phyloP scores from a whole-genome alignment of 2,888 invertebrate genomes.

The Bellardia bayeri region DNA sequence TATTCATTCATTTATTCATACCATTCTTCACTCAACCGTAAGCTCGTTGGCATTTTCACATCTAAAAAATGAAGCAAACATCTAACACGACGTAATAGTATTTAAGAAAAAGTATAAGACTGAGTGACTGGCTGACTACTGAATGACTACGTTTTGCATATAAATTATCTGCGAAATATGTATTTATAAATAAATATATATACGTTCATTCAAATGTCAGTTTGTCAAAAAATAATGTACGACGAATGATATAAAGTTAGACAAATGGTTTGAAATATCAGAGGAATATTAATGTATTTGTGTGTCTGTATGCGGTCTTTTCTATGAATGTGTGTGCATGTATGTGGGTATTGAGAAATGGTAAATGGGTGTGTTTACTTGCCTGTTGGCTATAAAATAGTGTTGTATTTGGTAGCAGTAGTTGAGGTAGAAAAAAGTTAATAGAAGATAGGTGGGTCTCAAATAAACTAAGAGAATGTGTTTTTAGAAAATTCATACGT shows the following conservation, averaged over 20 bases:
- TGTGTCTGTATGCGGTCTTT: neutral
- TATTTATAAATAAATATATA: slow-evolving; percentile 62
- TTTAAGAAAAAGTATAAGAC: slow-evolving; percentile 13
- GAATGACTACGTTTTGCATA: slow-evolving; percentile 72
- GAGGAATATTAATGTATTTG: slow-evolving; percentile 32
- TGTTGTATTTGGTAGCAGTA: slow-evolving; percentile 2
- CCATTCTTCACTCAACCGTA: neutral
- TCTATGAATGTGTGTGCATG: neutral
- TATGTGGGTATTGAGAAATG: neutral
- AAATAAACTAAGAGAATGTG: slow-evolving; percentile 11
- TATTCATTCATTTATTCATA: slow-evolving; percentile 4
- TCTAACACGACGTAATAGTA: slow-evolving; percentile 26
- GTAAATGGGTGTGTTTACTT: slow-evolving; percentile 51
- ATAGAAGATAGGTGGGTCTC: slow-evolving; percentile 1
- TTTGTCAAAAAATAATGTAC: slow-evolving; percentile 62
- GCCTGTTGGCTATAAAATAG: slow-evolving; percentile 43
- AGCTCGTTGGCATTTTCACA: neutral
- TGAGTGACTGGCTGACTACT: slow-evolving; percentile 5
- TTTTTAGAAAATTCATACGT: neutral
- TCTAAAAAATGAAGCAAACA: slow-evolving; percentile 36
- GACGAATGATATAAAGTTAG: slow-evolving; percentile 48
- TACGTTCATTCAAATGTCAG: slow-evolving; percentile 57
- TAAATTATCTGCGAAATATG: slow-evolving; percentile 74
- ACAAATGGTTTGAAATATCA: slow-evolving; percentile 66
- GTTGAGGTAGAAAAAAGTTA: neutral